phyloP scores from a whole-genome alignment of 2,113 vertebrate species.

The Cebus imitator region DNA sequence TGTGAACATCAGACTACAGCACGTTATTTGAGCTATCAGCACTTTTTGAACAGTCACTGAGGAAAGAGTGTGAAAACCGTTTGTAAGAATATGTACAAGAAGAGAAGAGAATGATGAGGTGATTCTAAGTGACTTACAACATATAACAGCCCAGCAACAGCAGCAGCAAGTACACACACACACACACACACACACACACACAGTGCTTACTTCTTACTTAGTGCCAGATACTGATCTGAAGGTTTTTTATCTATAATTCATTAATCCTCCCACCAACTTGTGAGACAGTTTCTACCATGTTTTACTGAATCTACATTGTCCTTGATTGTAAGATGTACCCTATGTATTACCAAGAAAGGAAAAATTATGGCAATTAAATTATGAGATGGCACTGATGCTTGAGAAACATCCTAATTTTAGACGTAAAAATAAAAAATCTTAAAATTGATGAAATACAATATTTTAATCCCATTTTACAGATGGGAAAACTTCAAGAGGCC shows the following conservation, averaged over 20 bases:
- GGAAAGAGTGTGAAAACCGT: neutral
- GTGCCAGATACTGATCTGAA: neutral
- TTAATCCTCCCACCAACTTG: neutral
- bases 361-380: neutral
- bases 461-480: conserved; percentile 1
- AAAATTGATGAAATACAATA: neutral
- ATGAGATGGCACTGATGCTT: neutral
- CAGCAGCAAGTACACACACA: neutral
- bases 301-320: neutral
- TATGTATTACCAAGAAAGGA: neutral
- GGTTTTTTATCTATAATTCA: neutral
- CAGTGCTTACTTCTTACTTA: neutral
- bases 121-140: neutral
- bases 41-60: neutral
- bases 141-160: neutral
- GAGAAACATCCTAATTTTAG: neutral
- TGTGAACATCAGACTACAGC: neutral
- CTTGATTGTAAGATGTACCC: neutral
- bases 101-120: neutral
- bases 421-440: neutral
- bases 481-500: neutral
- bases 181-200: too few species aligned
- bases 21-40: neutral
- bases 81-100: neutral
- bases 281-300: neutral